A percentile compares a stretch with the other conserved stretches of the same genome.
phyloP scores from a whole-genome alignment of 2,888 invertebrate genomes.

The Drosophila paracracens region DNA sequence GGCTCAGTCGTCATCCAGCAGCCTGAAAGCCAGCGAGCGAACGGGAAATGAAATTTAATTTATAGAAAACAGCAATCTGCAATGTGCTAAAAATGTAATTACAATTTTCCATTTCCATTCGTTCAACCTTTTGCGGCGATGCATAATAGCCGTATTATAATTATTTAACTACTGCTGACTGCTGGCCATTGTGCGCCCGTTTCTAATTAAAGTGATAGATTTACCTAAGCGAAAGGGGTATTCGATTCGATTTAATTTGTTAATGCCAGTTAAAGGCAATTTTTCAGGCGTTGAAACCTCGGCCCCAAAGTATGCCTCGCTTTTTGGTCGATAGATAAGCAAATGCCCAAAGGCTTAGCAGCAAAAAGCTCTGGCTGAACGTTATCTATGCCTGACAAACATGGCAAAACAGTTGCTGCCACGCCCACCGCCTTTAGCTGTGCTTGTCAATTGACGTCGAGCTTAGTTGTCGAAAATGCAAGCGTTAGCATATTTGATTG shows the following conservation, averaged over 20 bases:
- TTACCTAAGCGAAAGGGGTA: conserved; percentile 41
- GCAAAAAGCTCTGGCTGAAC: conserved; percentile 26
- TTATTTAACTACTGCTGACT: conserved; percentile 59
- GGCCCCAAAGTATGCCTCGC: conserved; percentile 16
- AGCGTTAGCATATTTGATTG: conserved; percentile 80
- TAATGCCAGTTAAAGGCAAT: conserved; percentile 59
- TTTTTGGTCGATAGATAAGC: conserved; percentile 45
- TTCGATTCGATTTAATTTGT: conserved; percentile 55
- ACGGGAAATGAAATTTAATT: conserved; percentile 79
- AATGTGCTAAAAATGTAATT: conserved; percentile 78
- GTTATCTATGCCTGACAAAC: conserved; percentile 30
- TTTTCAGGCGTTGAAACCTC: conserved; percentile 36
- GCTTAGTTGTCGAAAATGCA: conserved; percentile 70
- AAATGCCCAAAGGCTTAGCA: conserved; percentile 58
- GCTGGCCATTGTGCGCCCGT: conserved; percentile 44
- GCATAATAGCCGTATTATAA: conserved; percentile 60
- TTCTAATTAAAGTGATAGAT: conserved; percentile 77
- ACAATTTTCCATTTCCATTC: conserved; percentile 74
- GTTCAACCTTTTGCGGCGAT: conserved; percentile 48
- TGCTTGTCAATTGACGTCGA: conserved; percentile 66
- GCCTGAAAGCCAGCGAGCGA: conserved; percentile 16
- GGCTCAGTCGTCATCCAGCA: conserved; percentile 36
- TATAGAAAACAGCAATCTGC: conserved; percentile 74
- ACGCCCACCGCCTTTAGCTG: conserved; percentile 30
- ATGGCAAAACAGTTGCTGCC: conserved; percentile 27